These are phyloP conservation scores for Merluccius polli DNA, from an alignment of 2,797 vertebrate species.

Conservation along the genomic window DNA sequence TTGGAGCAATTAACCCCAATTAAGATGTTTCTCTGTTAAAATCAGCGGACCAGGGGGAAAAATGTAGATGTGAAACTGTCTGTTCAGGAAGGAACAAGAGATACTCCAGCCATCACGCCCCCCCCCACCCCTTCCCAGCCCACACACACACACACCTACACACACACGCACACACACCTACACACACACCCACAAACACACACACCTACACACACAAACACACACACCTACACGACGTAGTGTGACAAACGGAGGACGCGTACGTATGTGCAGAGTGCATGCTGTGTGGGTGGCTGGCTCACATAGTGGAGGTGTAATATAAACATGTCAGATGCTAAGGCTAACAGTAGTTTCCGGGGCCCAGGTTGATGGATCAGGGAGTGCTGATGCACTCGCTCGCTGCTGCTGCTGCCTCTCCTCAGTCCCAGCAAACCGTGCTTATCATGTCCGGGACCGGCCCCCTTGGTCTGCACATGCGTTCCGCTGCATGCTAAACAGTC, in stretches of 20 bases:
- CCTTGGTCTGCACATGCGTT: too few relatives aligned
- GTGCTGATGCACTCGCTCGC: conserved; percentile 23
- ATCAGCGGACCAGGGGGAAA: conserved; percentile 52
- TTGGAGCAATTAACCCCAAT: conserved; percentile 73
- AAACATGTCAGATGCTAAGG: conserved; percentile 68
- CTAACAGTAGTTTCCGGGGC: conserved; percentile 65
- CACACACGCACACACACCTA: conserved; percentile 11
- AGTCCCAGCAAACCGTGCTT: too few relatives aligned
- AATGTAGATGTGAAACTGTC: conserved; percentile 64
- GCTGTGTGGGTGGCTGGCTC: conserved; percentile 57
- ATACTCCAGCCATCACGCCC: conserved; percentile 29
- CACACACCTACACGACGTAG: not conserved
- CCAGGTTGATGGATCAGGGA: conserved; percentile 51
- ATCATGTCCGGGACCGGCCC: too few relatives aligned
- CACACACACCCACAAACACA: conserved; percentile 4
- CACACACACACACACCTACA: not conserved
- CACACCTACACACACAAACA: not conserved
- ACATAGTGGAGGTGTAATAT: conserved; percentile 56
- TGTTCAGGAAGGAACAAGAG: conserved; percentile 57
- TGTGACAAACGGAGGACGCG: conserved; percentile 18
- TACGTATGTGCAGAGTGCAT: conserved; percentile 25
- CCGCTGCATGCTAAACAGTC: not conserved
- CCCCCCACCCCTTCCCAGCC: not conserved
- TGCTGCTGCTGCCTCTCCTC: not conserved
- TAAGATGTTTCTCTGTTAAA: conserved; percentile 67